These are phyloP conservation scores for Numenius arquata DNA, from an alignment of 2,113 vertebrate genomes.

Conservation along the genomic window DNA sequence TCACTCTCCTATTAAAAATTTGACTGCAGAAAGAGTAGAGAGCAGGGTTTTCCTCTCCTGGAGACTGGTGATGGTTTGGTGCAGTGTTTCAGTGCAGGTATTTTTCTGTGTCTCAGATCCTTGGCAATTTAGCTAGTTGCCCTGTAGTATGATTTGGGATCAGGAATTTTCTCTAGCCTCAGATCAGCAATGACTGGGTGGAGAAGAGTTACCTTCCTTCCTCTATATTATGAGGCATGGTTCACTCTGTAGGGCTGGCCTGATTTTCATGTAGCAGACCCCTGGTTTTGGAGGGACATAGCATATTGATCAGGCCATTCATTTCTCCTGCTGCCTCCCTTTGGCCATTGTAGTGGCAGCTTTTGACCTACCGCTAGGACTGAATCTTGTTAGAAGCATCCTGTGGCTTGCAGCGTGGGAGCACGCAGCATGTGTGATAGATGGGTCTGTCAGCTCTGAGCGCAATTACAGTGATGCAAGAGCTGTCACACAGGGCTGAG, in stretches of 20 bases:
- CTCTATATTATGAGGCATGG: too few species aligned
- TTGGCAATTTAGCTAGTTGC: background rate
- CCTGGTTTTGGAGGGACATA: background rate
- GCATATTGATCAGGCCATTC: background rate
- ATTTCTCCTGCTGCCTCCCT: background rate
- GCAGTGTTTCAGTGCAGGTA: background rate
- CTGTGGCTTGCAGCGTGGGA: background rate
- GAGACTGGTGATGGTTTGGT: background rate
- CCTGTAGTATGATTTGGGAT: background rate
- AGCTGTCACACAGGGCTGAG: background rate
- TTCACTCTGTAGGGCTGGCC: background rate
- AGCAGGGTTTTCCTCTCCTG: background rate
- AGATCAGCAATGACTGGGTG: fast-evolving
- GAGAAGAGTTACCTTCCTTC: background rate
- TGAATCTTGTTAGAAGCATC: background rate
- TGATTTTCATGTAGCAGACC: background rate
- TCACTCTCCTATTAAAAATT: background rate
- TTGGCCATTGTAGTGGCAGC: background rate
- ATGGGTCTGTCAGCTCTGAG: background rate
- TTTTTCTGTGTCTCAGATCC: background rate
- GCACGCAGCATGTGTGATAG: fast-evolving
- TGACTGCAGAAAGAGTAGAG: background rate
- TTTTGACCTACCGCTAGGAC: background rate
- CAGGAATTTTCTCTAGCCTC: background rate
- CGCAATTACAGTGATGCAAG: background rate